phyloP scores from a whole-genome alignment of 2,113 vertebrate species.

The Etheostoma spectabile region DNA sequence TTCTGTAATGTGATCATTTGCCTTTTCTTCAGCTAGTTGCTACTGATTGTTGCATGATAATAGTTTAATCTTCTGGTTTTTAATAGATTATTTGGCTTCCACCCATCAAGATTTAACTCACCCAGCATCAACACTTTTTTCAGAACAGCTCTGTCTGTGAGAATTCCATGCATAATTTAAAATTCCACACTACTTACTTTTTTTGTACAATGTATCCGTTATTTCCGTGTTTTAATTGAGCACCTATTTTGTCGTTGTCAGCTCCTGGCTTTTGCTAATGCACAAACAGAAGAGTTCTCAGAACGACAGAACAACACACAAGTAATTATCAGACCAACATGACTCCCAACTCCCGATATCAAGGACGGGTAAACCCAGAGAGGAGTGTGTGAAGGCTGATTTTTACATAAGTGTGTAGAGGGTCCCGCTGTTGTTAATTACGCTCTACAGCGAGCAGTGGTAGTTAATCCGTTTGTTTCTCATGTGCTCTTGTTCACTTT shows the following conservation, averaged over 20 bases:
- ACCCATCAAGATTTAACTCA: conserved; percentile 2
- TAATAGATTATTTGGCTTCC: not conserved
- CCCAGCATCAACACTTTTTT: not conserved
- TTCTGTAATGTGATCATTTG: not conserved
- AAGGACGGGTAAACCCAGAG: conserved; percentile 43
- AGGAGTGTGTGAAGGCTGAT: conserved; percentile 38
- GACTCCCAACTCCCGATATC: conserved; percentile 36
- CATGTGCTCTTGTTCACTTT: conserved; percentile 21
- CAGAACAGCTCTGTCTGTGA: not conserved
- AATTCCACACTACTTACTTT: conserved; percentile 8
- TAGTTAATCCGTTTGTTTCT: conserved; percentile 60
- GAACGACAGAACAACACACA: not conserved
- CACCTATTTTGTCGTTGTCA: conserved; percentile 32
- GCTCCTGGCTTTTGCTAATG: conserved; percentile 16
- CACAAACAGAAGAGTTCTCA: conserved; percentile 13
- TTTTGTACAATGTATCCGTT: conserved; percentile 21
- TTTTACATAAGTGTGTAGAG: conserved; percentile 38
- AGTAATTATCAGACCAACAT: conserved; percentile 51
- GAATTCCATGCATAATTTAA: conserved; percentile 10
- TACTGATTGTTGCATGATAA: not conserved
- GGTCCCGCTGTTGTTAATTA: conserved; percentile 69
- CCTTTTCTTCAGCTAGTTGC: not conserved
- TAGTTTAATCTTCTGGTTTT: not conserved
- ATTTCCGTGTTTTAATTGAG: conserved; percentile 29
- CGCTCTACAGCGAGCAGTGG: conserved; percentile 48